Conservation (phyloP, 2,888 invertebrate species). For the Drosophila neotestacea region DNA sequence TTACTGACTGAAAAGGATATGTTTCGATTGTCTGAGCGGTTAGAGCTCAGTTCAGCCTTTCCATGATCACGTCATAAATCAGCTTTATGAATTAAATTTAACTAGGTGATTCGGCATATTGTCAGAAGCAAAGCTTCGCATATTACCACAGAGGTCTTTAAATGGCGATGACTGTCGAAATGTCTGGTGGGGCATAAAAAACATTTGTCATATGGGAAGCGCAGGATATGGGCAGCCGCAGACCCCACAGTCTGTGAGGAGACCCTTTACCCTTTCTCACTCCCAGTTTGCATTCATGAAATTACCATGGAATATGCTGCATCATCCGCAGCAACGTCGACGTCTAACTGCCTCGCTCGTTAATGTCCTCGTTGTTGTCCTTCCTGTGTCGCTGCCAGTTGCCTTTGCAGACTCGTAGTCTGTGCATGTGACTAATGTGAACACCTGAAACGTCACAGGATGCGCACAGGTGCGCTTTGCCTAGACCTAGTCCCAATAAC, state of each 20-base stretch:
- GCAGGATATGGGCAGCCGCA: constrained; percentile 30
- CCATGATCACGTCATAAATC: constrained; percentile 46
- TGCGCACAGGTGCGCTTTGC: constrained; percentile 68
- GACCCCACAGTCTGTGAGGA: constrained; percentile 12
- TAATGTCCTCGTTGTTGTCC: constrained; percentile 67
- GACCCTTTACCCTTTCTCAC: constrained; percentile 5
- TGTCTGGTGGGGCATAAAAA: constrained; percentile 47
- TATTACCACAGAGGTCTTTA: constrained; percentile 55
- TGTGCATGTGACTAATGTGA: constrained; percentile 75
- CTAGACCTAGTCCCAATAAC: constrained; percentile 28
- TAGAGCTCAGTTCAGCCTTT: not conserved
- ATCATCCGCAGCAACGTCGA: constrained; percentile 56
- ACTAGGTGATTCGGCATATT: constrained; percentile 62
- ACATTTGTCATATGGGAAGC: constrained; percentile 66
- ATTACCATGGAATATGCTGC: constrained; percentile 73
- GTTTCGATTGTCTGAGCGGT: constrained; percentile 13
- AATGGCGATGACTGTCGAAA: constrained; percentile 70
- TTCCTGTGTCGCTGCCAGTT: constrained; percentile 20
- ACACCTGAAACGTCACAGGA: constrained; percentile 76
- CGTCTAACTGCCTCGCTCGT: constrained; percentile 79
- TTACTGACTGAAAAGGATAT: constrained; percentile 16
- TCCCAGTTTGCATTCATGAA: constrained; percentile 30
- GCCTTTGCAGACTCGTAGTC: constrained; percentile 45
- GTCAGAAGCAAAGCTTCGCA: constrained; percentile 20
- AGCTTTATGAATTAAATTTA: constrained; percentile 62